phyloP scores from a whole-genome alignment of 2,113 vertebrate species.

The Sakesphorus luctuosus region DNA sequence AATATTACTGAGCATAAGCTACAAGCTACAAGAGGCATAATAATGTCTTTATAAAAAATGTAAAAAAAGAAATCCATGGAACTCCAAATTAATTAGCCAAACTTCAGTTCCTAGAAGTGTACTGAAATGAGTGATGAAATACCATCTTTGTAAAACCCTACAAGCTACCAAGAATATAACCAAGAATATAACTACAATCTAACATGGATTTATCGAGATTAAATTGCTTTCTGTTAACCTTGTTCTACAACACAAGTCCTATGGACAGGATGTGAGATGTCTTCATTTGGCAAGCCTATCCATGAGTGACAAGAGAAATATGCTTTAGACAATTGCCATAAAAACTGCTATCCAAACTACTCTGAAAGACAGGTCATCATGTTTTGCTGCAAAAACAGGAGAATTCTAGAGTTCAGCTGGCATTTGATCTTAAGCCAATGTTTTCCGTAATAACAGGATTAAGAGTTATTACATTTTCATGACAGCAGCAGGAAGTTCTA shows the following conservation, averaged over 20 bases:
- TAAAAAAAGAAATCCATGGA: not conserved
- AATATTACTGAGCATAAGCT: not conserved
- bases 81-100: not conserved
- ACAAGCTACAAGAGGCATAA: not conserved
- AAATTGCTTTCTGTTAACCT: not conserved
- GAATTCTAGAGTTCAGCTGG: not conserved
- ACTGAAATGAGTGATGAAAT: not conserved
- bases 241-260: not conserved
- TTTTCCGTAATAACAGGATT: not conserved
- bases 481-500: not conserved
- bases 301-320: not conserved
- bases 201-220: not conserved
- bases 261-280: rapidly evolving
- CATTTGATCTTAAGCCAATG: not conserved
- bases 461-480: not conserved
- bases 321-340: not conserved
- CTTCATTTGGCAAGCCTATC: not conserved
- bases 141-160: not conserved
- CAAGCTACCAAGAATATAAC: not conserved
- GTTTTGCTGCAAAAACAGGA: not conserved
- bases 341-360: not conserved
- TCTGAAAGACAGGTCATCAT: not conserved
- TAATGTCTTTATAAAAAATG: not conserved
- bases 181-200: not conserved
- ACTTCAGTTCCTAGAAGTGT: not conserved